Evolutionary conservation across 2,113 vertebrate genomes (phyloP).

Genomic region (Orycteropus afer): DNA sequence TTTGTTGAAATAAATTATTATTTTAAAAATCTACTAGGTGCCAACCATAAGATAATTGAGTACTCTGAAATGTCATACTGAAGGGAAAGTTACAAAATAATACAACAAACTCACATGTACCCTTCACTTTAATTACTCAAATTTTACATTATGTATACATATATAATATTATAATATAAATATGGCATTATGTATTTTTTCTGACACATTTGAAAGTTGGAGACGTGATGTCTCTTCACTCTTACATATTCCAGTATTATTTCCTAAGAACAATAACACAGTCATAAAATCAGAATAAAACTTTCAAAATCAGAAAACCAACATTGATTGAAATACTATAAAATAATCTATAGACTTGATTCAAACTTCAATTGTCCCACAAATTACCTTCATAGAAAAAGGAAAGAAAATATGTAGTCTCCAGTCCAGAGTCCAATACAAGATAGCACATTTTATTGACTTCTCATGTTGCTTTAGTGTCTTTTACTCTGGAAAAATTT

Average conservation of each 20-base stretch:
- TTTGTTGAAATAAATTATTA: background rate
- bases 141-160: background rate
- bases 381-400: background rate
- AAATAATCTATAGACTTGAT: background rate
- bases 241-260: background rate
- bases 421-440: background rate
- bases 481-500: background rate
- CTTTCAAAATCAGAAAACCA: constrained; percentile 13
- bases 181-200: background rate
- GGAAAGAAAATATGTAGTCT: background rate
- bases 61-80: no score
- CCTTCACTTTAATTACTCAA: background rate
- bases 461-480: background rate
- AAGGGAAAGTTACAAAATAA: background rate
- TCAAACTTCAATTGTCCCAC: background rate
- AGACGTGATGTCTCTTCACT: background rate
- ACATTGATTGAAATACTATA: background rate
- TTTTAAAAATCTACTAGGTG: background rate
- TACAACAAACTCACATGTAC: background rate
- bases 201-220: background rate
- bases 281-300: background rate
- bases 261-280: background rate
- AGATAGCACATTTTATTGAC: background rate
- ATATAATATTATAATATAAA: background rate
- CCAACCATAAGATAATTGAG: background rate